Conservation (phyloP, 2,888 invertebrate species). For the Drosophila paramelanica region DNA sequence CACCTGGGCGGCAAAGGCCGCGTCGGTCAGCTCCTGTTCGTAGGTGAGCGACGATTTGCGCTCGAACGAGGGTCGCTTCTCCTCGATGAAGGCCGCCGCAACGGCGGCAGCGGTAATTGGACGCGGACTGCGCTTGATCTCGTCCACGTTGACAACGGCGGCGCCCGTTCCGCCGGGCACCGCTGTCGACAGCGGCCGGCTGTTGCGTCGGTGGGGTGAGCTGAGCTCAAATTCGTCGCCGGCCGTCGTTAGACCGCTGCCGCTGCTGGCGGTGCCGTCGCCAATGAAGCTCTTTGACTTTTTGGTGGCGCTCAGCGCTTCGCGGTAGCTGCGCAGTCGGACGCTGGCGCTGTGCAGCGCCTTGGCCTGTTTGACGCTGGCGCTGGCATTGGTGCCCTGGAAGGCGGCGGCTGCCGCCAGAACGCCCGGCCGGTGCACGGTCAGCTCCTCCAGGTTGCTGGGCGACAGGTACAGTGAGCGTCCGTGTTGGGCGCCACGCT, state of each 20-base stretch:
- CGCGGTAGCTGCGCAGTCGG: slow-evolving; percentile 84
- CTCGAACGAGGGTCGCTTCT: slow-evolving; percentile 84
- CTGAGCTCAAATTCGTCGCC: slow-evolving; percentile 84
- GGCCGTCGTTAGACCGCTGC: slow-evolving; percentile 21
- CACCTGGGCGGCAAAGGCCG: slow-evolving; percentile 84
- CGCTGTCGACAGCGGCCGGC: slow-evolving; percentile 83
- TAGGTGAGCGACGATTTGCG: slow-evolving; percentile 83
- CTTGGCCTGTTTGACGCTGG: slow-evolving; percentile 83
- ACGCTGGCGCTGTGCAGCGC: slow-evolving; percentile 84
- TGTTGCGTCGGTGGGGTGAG: slow-evolving; percentile 84
- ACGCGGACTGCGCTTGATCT: slow-evolving; percentile 84
- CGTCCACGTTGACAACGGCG: slow-evolving; percentile 80
- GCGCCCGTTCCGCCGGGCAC: slow-evolving; percentile 51
- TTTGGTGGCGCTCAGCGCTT: slow-evolving; percentile 84
- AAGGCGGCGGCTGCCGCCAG: slow-evolving; percentile 83
- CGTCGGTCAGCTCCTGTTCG: slow-evolving; percentile 83
- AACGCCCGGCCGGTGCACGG: slow-evolving; percentile 82
- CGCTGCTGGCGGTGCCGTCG: slow-evolving; percentile 73
- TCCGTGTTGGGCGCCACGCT: slow-evolving; percentile 84
- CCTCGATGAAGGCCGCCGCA: slow-evolving; percentile 83
- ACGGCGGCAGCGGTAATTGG: slow-evolving; percentile 82
- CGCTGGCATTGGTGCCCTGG: slow-evolving; percentile 84
- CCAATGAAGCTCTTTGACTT: slow-evolving; percentile 85
- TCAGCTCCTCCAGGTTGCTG: slow-evolving; percentile 84
- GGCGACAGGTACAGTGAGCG: slow-evolving; percentile 85